Evolutionary conservation across 2,113 vertebrate genomes (phyloP).

Genomic region (Gadus macrocephalus): DNA sequence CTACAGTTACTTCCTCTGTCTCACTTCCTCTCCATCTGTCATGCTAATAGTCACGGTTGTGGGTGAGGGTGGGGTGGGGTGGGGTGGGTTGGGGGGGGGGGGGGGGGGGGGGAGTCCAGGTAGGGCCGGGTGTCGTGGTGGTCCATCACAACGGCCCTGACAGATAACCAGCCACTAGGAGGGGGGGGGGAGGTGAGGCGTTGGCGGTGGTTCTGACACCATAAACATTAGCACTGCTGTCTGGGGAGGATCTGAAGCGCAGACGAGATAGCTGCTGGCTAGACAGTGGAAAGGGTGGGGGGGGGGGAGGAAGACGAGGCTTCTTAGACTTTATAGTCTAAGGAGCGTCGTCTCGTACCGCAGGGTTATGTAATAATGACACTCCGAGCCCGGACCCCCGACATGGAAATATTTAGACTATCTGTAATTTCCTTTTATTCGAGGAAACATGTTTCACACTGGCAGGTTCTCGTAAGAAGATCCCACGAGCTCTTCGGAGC

Average conservation of each 20-base stretch:
- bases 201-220: no score
- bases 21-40: constrained; percentile 2
- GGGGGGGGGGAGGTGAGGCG: constrained; percentile 5
- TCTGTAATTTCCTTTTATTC: no score
- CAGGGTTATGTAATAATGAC: no score
- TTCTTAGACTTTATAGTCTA: no score
- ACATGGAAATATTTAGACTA: no score
- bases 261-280: constrained; percentile 1
- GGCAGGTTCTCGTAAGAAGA: no score
- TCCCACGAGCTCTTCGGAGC: no score
- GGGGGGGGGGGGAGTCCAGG: neutral
- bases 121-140: neutral
- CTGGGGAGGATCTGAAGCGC: neutral
- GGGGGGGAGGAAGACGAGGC: no score
- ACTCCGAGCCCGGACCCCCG: no score
- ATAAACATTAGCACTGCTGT: constrained; percentile 10
- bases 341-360: no score
- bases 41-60: neutral
- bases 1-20: neutral
- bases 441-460: no score
- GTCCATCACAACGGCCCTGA: neutral
- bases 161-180: constrained; percentile 13
- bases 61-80: neutral
- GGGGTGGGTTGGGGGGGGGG: no score
- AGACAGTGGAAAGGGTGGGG: neutral